Evolutionary conservation across 2,113 vertebrate genomes (phyloP), one percentile per base, ranked within the genome.

Genomic region (Megaptera novaeangliae): DNA sequence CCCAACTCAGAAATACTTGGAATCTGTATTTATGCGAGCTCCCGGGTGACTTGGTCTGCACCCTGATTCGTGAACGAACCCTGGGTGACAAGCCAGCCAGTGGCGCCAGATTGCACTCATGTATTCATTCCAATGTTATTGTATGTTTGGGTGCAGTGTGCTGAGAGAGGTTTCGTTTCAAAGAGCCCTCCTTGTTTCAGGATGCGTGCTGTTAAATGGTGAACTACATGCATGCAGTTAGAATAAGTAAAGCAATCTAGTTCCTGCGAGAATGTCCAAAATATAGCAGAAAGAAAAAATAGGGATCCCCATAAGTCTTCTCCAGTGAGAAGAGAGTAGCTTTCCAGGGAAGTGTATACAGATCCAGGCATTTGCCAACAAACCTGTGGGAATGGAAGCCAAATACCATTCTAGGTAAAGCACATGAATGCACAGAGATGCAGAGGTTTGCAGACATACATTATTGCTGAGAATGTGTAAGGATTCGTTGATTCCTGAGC

Each of bases 151-250:
- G 27, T 78, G 4, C 64, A 25, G 17, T 31, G 13, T 52, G 10
- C 17, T 41, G 10, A 49, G 44, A 23, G 2, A 23, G 27, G 39
- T 41, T 80, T 81, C 34, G 31, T 57, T 78, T 88, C 29, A 82
- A 88, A 68, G 57, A 59, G 23, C 11, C 6, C 15, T 80, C 5
- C 1, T 34, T 83, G 41, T 12, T 64, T 80, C 55, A 39, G 11
- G 44, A 27, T 39, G 15, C 7, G 12, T 44, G 14, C 2, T 49
- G 57, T 74, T 13, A 41, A 80, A 31, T 27, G 23, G 82, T 55
- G 44, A 57, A 20, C 4, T 29, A 12, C 34, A 34, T 0, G 3
- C 9, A 0, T 27, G 2, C 23, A 44, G 10, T 49, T 82, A 20
- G 8, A 68, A 41, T 31, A 64, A 23, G 23, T 21, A 39, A 34